Percentiles rank a stretch among this genome's conserved stretches.
phyloP scores from a whole-genome alignment of 2,113 vertebrate species.

The Melanocharis versteri region DNA sequence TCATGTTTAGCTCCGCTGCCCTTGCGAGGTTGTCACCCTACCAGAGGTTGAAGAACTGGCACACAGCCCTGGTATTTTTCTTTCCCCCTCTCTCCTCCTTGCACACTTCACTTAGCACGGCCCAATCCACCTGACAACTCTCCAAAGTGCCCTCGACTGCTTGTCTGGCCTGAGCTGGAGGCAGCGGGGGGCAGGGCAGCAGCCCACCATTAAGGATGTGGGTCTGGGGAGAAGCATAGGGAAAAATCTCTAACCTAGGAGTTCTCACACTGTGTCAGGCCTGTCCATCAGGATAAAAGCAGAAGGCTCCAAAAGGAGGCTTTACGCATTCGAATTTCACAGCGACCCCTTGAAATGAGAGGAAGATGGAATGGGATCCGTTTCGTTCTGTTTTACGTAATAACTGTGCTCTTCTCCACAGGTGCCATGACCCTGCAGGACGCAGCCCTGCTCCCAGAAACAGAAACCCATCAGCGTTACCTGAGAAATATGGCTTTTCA shows the following conservation, averaged over 20 bases:
- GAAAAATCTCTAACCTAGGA: not conserved
- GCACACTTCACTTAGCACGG: slow-evolving; percentile 68
- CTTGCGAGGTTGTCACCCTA: slow-evolving; percentile 51
- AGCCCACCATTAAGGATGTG: not conserved
- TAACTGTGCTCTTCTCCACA: not conserved
- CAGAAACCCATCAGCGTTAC: not conserved
- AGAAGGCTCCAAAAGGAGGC: not conserved
- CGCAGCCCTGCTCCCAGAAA: not conserved
- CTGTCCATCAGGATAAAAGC: not conserved
- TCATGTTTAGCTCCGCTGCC: not conserved
- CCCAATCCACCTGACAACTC: slow-evolving; percentile 60
- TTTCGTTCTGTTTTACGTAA: not conserved
- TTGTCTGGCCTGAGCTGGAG: slow-evolving; percentile 6
- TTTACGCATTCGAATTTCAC: not conserved
- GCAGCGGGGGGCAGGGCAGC: not conserved
- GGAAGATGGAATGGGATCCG: not conserved
- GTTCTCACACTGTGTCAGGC: not conserved
- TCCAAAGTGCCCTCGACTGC: slow-evolving; percentile 12
- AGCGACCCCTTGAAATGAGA: not conserved
- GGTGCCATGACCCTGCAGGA: not conserved
- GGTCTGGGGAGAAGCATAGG: not conserved
- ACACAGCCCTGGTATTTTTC: not conserved
- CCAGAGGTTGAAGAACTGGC: slow-evolving; percentile 50
- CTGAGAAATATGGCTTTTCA: not conserved
- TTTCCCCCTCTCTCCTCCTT: slow-evolving; percentile 4